Percentiles rank a stretch among this genome's conserved stretches.
Evolutionary conservation across 2,797 vertebrate genomes (phyloP).

Genomic region (Mycteria americana): DNA sequence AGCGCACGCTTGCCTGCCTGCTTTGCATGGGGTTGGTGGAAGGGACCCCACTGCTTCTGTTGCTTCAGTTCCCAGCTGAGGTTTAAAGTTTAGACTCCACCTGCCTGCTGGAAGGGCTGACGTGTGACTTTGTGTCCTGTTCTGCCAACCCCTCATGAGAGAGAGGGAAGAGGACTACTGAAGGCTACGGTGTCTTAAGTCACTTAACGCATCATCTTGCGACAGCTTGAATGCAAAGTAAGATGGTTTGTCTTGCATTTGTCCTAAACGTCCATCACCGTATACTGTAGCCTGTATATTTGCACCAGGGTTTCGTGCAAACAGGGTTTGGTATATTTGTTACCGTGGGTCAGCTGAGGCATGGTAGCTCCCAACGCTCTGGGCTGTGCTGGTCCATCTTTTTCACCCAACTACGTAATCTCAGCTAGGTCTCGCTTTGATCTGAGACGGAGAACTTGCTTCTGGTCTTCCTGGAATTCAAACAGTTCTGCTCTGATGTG

Average conservation of each 20-base stretch:
- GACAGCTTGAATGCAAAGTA: background rate
- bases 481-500: background rate
- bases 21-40: background rate
- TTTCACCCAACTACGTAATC: accelerated
- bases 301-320: background rate
- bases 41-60: background rate
- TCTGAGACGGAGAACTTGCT: background rate
- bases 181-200: background rate
- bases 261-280: background rate
- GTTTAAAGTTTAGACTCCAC: background rate
- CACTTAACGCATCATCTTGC: background rate
- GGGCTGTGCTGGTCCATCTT: background rate
- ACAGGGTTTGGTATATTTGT: background rate
- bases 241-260: background rate
- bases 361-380: background rate
- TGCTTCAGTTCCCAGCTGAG: background rate
- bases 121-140: background rate
- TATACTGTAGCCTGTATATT: background rate
- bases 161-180: background rate
- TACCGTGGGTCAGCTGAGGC: background rate
- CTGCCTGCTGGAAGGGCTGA: background rate
- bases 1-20: accelerated
- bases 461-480: background rate
- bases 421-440: background rate
- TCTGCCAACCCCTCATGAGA: background rate